Evolutionary conservation across 2,888 invertebrate genomes (phyloP).

Genomic region (Lycaena phlaeas): DNA sequence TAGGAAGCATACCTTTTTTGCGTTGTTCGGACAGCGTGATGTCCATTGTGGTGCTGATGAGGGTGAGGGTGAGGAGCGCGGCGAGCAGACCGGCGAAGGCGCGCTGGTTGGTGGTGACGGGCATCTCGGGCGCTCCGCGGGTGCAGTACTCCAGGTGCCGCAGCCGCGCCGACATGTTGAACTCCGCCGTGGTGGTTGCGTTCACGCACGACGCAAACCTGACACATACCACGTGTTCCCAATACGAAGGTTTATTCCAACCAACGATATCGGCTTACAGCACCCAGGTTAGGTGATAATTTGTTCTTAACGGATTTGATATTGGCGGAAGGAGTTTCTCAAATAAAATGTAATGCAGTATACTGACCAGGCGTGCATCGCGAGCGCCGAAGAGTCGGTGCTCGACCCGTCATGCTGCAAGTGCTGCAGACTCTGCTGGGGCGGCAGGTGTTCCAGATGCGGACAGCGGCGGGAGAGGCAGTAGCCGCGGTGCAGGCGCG

Average conservation of each 20-base stretch:
- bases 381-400: not conserved
- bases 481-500: slow-evolving; percentile 52
- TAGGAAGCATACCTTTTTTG: slow-evolving; percentile 37
- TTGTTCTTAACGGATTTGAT: no score
- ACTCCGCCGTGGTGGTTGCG: slow-evolving; percentile 33
- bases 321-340: no score
- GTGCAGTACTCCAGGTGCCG: slow-evolving; percentile 47
- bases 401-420: no score
- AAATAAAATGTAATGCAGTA: no score
- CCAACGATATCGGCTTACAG: no score
- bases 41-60: slow-evolving; percentile 44
- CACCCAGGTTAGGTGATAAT: no score
- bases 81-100: slow-evolving; percentile 38
- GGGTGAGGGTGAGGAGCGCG: slow-evolving; percentile 38
- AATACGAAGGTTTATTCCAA: no score
- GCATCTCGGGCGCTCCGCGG: slow-evolving; percentile 18
- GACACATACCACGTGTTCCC: slow-evolving; percentile 10
- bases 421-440: slow-evolving; percentile 3
- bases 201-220: slow-evolving; percentile 58
- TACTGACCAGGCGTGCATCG: slow-evolving; percentile 1
- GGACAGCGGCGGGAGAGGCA: slow-evolving; percentile 42
- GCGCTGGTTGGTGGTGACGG: slow-evolving; percentile 31
- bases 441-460: slow-evolving; percentile 15
- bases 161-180: slow-evolving; percentile 46
- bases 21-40: slow-evolving; percentile 38